Percentiles rank a stretch among this genome's conserved stretches.
Evolutionary conservation across 2,888 invertebrate species (phyloP).

Genomic region (Aricia artaxerxes): DNA sequence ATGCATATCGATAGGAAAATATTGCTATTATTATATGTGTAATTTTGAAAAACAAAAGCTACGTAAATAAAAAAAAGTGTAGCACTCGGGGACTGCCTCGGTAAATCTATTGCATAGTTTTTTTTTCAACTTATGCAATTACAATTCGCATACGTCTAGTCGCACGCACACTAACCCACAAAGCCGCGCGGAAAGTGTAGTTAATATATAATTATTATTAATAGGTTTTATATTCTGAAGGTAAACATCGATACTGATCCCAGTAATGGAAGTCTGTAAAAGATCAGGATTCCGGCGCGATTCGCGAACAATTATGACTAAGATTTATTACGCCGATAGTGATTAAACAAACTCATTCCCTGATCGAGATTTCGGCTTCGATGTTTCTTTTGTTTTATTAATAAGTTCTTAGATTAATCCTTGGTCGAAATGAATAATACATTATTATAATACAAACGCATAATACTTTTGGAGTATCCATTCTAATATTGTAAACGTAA

Average conservation of each 20-base stretch:
- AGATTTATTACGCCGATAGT: slow-evolving; percentile 67
- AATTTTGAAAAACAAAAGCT: too few relatives aligned
- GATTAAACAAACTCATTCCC: slow-evolving; percentile 37
- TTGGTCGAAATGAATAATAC: not conserved
- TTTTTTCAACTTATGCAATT: too few relatives aligned
- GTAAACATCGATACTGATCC: not conserved
- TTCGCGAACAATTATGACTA: slow-evolving; percentile 60
- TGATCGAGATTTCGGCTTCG: not conserved
- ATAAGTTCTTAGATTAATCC: not conserved
- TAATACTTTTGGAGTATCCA: too few relatives aligned
- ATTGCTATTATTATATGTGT: not conserved
- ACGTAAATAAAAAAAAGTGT: too few relatives aligned
- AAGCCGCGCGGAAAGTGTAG: too few relatives aligned
- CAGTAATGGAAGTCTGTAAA: slow-evolving; percentile 38
- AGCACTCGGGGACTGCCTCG: too few relatives aligned
- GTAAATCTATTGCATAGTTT: too few relatives aligned
- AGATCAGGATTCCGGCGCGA: slow-evolving; percentile 49
- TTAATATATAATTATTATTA: too few relatives aligned
- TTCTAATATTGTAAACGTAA: too few relatives aligned
- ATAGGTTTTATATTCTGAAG: not conserved
- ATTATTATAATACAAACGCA: too few relatives aligned
- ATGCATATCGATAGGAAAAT: not conserved
- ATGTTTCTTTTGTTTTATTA: slow-evolving; percentile 1
- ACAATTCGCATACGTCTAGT: too few relatives aligned
- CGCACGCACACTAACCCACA: too few relatives aligned